Base-by-base conservation (phyloP, 2,113 vertebrate species). In the Clarias macrocephalus region DNA sequence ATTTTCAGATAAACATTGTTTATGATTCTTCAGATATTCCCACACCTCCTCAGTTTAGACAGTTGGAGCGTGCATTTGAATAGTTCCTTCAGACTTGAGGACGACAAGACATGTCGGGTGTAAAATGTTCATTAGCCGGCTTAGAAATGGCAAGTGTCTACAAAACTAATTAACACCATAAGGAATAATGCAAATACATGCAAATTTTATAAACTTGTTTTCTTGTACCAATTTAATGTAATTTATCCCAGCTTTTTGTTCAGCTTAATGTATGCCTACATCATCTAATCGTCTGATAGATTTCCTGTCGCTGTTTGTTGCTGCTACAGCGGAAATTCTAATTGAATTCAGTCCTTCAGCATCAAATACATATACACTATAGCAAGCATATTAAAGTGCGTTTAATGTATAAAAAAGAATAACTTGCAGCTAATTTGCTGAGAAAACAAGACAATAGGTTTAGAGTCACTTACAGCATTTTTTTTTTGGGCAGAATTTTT, bases 271-370 rank as follows among this genome's bases (percentile, higher is more conserved):
- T 91, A 79, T 59, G 88, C 88, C 88, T 89, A 79, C 76, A 86
- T 89, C 63, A 80, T 92, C 92, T 91, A 92, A 92, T 89, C 90
- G 84, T 86, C 80, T 84, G 89, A 91, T 89, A 89, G 88, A 93
- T 92, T 92, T 86, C 70, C 84, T 65, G 80, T 57, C 30, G 12
- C 66, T 23, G 15, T 75, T 48, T 48, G 75, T 86, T 82, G 83
- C 75, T 88, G 85, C 89, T 88, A 91, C 79, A 88, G 86, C 62
- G 72, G 87, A 86, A 87, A 85, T 62, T 72, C 80, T 87, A 86
- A 92, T 92, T 92, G 88, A 88, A 89, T 91, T 90, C 65, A 87
- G 89, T 81, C 89, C 86, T 56, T 84, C 70, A 90, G 90, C 86
- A 63, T 90, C 86, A 89, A 88, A 93, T 90, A 93, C 92, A 89